Evolutionary conservation across 2,113 vertebrate genomes (phyloP), one percentile per base, ranked within the genome.

Genomic region (Eretmochelys imbricata): DNA sequence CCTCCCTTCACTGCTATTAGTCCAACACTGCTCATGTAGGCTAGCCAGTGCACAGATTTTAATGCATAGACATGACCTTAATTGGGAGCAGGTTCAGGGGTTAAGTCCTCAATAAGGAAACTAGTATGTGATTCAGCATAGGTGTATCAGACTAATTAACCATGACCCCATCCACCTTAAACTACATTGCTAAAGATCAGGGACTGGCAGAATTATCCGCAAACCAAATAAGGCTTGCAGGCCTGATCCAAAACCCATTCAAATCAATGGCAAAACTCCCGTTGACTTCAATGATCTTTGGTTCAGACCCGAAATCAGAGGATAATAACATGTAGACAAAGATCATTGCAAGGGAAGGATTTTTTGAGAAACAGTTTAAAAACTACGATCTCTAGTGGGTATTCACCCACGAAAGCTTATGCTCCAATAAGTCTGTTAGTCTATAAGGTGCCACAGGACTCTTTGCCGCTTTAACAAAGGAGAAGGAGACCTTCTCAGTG

Each of bases 41-140:
- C 65, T 38, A 38, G 35, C 17, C 35, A n/a, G 8, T n/a, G 65
- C 8, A 69, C 9, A 72, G n/a, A 10, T 38, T 72, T 38, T 38
- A 38, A 38, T 20, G 9, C 65, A 72, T 8, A 38, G 65, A 22
- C 8, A 10, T 65, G 31, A 14, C 31, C 7, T 65, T 35, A 65
- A 65, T 9, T 35, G 62, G 62, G 62, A 65, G n/a, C 65, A 69
- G 14, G 16, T 4, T 16, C 31, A n/a, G 31, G 62, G 35, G 35
- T 35, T 69, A 19, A 96, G 91, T 78, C 80, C 91, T 53, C 35
- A 85, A 95, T 96, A 96, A 96, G 53, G 85, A 94, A 96, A 90
- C 82, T 86, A 94, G 80, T 20, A 86, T 76, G 88, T 97, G 93
- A 94, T 91, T 96, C 82, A 94, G 49, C 25, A 86, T 84, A 96